Evolutionary conservation across 2,113 vertebrate genomes (phyloP).

Genomic region (Callorhinus ursinus): DNA sequence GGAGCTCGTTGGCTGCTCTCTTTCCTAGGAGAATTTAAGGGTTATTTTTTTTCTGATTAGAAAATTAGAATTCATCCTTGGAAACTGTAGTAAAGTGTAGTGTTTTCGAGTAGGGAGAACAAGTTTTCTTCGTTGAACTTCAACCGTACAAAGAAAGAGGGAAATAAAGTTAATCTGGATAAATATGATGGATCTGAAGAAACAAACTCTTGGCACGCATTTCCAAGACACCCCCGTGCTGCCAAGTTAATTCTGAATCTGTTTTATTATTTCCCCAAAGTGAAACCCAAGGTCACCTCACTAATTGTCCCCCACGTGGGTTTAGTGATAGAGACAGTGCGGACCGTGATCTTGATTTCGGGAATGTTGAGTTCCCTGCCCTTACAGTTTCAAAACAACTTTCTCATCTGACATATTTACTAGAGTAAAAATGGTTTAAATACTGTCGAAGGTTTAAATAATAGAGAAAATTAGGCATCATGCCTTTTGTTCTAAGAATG

Average conservation of each 20-base stretch:
- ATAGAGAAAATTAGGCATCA: background rate
- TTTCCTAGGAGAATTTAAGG: background rate
- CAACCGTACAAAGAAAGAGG: background rate
- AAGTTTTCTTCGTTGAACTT: background rate
- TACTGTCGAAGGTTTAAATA: background rate
- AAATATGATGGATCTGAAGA: background rate
- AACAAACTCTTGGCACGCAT: background rate
- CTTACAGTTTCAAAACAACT: background rate
- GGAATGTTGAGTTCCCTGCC: background rate
- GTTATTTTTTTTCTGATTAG: slow-evolving; percentile 41
- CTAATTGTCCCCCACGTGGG: background rate
- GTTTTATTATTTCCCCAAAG: background rate
- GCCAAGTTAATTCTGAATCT: background rate
- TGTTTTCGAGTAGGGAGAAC: background rate
- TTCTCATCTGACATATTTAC: background rate
- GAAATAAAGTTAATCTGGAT: background rate
- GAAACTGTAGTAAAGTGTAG: background rate
- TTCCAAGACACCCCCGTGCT: background rate
- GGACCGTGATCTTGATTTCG: background rate
- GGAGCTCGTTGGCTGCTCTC: background rate
- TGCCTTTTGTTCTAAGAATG: background rate
- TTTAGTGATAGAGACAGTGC: background rate
- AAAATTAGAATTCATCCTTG: background rate
- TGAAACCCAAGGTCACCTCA: background rate
- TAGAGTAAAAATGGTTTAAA: background rate